Conservation (phyloP, 2,888 invertebrate species). For the Pharmacophagus antenor region DNA sequence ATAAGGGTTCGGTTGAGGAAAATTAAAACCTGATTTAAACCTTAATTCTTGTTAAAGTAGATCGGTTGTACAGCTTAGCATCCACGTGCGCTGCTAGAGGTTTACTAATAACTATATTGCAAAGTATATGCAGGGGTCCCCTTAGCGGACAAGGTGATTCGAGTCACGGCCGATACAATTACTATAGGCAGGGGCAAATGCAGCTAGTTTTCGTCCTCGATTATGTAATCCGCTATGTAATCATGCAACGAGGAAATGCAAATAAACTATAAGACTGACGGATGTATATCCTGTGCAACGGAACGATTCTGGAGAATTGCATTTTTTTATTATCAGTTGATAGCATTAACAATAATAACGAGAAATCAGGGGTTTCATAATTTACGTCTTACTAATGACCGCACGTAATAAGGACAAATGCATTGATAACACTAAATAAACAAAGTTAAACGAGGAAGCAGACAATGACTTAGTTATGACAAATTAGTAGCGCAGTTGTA, state of each 20-base stretch:
- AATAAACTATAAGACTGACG: conserved; percentile 27
- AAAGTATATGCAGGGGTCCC: conserved; percentile 37
- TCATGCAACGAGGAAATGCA: conserved; percentile 61
- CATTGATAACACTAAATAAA: conserved; percentile 16
- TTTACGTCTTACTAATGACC: conserved; percentile 18
- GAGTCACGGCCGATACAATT: conserved; percentile 67
- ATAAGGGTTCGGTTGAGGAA: conserved; percentile 9
- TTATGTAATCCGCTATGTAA: conserved; percentile 65
- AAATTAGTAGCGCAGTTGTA: background rate
- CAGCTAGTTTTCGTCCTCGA: conserved; percentile 47
- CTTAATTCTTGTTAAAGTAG: background rate
- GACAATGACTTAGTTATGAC: conserved; percentile 10
- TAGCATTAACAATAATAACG: conserved; percentile 23
- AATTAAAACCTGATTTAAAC: background rate
- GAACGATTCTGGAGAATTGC: background rate
- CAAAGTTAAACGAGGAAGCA: conserved; percentile 11
- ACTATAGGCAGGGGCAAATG: conserved; percentile 62
- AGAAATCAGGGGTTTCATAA: conserved; percentile 12
- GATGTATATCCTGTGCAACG: background rate
- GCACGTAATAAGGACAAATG: conserved; percentile 9
- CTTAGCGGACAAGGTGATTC: conserved; percentile 60
- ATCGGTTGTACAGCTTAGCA: background rate
- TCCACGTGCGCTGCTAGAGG: conserved; percentile 2
- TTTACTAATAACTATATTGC: conserved; percentile 32
- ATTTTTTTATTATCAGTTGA: background rate